phyloP scores from a whole-genome alignment of 2,797 vertebrate genomes.

The Rhadinocentrus ornatus region DNA sequence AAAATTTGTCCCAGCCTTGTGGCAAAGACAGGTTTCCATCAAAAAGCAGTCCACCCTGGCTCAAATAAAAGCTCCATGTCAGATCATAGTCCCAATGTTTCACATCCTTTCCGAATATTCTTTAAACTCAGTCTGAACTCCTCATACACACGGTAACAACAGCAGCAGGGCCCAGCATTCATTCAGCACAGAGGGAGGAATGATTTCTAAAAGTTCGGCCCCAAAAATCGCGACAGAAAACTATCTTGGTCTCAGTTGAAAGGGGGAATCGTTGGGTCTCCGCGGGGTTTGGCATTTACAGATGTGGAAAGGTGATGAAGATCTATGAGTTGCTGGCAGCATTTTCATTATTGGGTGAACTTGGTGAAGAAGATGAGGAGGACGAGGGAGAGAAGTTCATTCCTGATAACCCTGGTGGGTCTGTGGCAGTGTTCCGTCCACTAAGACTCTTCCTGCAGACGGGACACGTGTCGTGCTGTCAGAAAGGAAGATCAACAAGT shows the following conservation, averaged over 20 bases:
- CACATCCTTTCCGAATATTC: conserved; percentile 43
- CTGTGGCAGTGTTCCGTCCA: conserved; percentile 97
- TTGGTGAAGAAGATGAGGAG: conserved; percentile 92
- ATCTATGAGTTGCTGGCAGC: conserved; percentile 92
- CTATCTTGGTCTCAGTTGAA: conserved; percentile 38
- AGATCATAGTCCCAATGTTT: conserved; percentile 36
- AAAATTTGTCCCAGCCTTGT: conserved; percentile 55
- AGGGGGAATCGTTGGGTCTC: conserved; percentile 26
- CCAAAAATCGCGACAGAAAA: conserved; percentile 35
- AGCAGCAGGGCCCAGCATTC: conserved; percentile 55
- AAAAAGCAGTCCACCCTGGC: conserved; percentile 61
- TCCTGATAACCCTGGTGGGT: conserved; percentile 92
- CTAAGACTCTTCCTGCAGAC: conserved; percentile 98
- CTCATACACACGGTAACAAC: conserved; percentile 37
- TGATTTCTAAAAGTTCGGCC: conserved; percentile 31
- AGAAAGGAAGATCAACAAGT: conserved; percentile 5
- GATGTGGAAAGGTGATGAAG: conserved; percentile 31
- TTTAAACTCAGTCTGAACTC: conserved; percentile 30
- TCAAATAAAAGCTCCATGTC: conserved; percentile 35
- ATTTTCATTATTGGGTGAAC: conserved; percentile 93
- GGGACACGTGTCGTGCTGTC: conserved; percentile 96
- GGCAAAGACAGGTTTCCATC: conserved; percentile 49
- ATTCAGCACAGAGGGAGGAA: conserved; percentile 39
- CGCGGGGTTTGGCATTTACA: conserved; percentile 41
- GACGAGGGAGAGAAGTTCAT: conserved; percentile 95